Evolutionary conservation across 2,113 vertebrate species (phyloP).

Genomic region (Aramus guarauna): DNA sequence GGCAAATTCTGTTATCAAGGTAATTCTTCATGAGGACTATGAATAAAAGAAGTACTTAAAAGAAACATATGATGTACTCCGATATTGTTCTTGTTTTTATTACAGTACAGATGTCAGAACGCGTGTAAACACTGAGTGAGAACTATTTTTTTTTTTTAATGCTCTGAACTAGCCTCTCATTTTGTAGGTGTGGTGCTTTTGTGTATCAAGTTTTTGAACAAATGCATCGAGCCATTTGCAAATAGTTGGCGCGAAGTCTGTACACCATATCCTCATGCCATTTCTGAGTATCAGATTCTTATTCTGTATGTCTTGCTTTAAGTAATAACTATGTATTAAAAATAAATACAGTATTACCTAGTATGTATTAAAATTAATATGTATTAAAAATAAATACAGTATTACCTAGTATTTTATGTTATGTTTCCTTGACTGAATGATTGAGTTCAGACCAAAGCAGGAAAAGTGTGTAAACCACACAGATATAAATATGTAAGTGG

Average conservation of each 20-base stretch:
- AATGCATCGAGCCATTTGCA: neutral
- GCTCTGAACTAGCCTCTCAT: neutral
- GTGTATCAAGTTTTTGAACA: neutral
- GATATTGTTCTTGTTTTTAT: neutral
- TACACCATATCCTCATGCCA: neutral
- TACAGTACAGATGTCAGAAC: neutral
- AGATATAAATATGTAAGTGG: neutral
- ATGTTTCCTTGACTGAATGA: neutral
- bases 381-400: neutral
- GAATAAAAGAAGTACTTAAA: neutral
- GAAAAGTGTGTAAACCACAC: neutral
- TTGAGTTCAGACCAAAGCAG: neutral
- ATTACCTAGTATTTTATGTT: neutral
- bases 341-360: neutral
- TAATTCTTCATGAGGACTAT: neutral
- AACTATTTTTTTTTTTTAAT: neutral
- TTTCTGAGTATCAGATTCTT: neutral
- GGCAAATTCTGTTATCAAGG: neutral
- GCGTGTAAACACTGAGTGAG: neutral
- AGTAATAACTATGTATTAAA: neutral
- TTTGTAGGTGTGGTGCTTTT: neutral
- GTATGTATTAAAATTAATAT: no score
- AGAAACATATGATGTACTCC: neutral
- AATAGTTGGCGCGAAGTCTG: neutral
- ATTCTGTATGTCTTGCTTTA: neutral